These are phyloP conservation scores for Coracopsis vasa DNA, from an alignment of 2,113 vertebrate species.

Conservation along the genomic window DNA sequence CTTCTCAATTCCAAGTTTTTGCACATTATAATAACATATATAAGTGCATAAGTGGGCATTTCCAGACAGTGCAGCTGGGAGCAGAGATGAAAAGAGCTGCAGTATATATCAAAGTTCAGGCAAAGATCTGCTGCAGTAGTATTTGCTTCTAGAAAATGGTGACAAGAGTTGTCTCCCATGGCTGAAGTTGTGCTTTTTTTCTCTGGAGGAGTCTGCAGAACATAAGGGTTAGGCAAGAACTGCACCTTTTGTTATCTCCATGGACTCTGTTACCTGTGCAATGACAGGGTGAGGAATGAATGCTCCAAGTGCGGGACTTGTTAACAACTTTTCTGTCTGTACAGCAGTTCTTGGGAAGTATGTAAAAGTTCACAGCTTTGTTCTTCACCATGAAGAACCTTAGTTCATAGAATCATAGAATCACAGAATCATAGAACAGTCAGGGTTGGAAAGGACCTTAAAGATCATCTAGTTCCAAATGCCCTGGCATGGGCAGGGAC, in stretches of 20 bases:
- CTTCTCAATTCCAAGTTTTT: conserved; percentile 54
- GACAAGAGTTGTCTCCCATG: background rate
- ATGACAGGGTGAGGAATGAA: background rate
- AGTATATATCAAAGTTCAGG: background rate
- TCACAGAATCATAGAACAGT: background rate
- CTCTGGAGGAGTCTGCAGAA: background rate
- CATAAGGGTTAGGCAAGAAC: background rate
- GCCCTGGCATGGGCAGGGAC: background rate
- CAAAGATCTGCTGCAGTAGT: background rate
- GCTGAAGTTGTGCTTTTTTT: background rate
- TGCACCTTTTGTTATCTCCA: fast-evolving
- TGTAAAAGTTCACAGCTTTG: background rate
- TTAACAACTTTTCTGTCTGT: background rate
- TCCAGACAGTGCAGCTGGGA: background rate
- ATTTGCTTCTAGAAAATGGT: background rate
- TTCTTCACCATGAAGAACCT: background rate
- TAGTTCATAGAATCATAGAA: background rate
- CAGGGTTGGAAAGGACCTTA: background rate
- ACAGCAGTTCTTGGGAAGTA: background rate
- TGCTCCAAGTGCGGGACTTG: background rate
- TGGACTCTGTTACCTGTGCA: background rate
- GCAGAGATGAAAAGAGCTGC: background rate
- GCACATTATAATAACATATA: background rate
- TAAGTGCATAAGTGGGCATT: conserved; percentile 14
- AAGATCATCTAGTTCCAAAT: background rate